phyloP scores from a whole-genome alignment of 1,140 invertebrate species.

The Antheraea pernyi region DNA sequence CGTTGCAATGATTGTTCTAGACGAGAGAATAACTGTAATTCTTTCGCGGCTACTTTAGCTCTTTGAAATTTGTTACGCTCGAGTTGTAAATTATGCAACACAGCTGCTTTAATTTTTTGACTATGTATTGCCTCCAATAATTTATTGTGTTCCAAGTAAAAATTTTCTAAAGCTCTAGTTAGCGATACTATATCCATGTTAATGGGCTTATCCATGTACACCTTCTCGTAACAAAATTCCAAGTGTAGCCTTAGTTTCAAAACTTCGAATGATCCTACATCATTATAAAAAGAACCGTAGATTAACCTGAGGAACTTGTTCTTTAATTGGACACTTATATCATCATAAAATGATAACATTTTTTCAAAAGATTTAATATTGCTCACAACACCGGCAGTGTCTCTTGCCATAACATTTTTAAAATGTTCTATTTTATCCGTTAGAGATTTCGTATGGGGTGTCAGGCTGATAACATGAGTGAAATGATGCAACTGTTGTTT shows the following conservation, averaged over 20 bases:
- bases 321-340: slow-evolving; percentile 42
- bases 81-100: slow-evolving; percentile 39
- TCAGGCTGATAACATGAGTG: slow-evolving; percentile 45
- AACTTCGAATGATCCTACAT: slow-evolving; percentile 47
- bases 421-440: slow-evolving; percentile 41
- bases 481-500: slow-evolving; percentile 73
- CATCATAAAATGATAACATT: slow-evolving; percentile 39
- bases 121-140: slow-evolving; percentile 46
- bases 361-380: slow-evolving; percentile 46
- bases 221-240: slow-evolving; percentile 60
- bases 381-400: slow-evolving; percentile 40
- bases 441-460: slow-evolving; percentile 40
- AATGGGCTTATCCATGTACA: slow-evolving; percentile 52
- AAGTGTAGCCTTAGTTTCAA: slow-evolving; percentile 58
- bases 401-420: slow-evolving; percentile 42
- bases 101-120: slow-evolving; percentile 39
- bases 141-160: slow-evolving; percentile 55
- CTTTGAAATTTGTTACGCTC: slow-evolving; percentile 41
- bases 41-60: slow-evolving; percentile 48
- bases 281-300: slow-evolving; percentile 55
- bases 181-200: slow-evolving; percentile 47
- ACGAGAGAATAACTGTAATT: slow-evolving; percentile 48
- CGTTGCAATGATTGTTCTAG: slow-evolving; percentile 47
- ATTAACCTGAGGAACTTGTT: slow-evolving; percentile 57
- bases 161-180: slow-evolving; percentile 51